Base-by-base conservation (phyloP, 2,888 invertebrate species). In the Drosophila maculinotata region DNA sequence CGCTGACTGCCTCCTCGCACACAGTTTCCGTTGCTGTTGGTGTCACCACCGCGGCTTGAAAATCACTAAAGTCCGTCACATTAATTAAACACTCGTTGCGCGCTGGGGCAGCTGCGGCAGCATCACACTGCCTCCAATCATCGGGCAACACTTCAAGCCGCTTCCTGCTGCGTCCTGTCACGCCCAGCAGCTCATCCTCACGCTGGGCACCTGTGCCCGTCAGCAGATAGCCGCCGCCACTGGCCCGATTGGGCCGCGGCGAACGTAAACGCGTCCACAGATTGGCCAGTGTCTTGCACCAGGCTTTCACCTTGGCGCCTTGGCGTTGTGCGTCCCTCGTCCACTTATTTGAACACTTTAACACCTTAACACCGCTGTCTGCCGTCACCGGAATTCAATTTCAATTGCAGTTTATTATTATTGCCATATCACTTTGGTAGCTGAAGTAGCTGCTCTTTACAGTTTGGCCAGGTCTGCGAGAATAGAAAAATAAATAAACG, bases 221-320 rank as follows among this genome's bases (percentile, higher is more conserved):
- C 65, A 90, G 66, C 68, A 89, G 80, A 67, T 90, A 91, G 71
- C 89, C 90, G 89, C 91, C 91, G 90, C 91, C 91, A 91, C 90
- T 88, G 88, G 91, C 91, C 90, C 91, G 84, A 79, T 87, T 89
- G 89, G 92, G 91, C 91, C 91, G 92, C 90, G 91, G 91, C 90
- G 90, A 89, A 81, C 89, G 89, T 65, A 91, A 77, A 62, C 90
- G 89, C 69, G 90, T 88, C 92, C 91, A 92, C 91, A 91, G 90
- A 90, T 91, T 91, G 90, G 87, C 87, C 82, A 90, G 67, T 81
- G 70, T 90, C 72, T 81, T 81, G 72, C 84, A 79, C 69, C 63
- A 59, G 73, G 87, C 49, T 76, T 60, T 53, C 72, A 76, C 71
- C 76, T 76, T 73, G 76, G 72, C 72, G 72, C 72, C 76, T 44